These are phyloP conservation scores for Aegotheles bennettii DNA, from an alignment of 2,113 vertebrate genomes.

Conservation along the genomic window DNA sequence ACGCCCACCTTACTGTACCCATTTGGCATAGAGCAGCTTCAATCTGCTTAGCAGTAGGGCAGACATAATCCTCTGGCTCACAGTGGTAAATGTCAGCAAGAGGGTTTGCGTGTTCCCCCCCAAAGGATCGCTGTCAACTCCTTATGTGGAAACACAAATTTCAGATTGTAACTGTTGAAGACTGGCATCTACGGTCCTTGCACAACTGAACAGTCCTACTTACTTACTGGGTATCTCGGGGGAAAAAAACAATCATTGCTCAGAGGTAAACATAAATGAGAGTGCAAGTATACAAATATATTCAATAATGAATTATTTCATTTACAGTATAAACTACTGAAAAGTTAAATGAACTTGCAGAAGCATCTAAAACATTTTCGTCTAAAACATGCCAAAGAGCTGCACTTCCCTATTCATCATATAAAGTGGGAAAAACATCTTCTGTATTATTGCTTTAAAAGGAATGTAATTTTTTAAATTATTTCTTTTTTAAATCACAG, in stretches of 20 bases:
- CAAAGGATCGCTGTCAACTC: not conserved
- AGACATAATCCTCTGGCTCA: not conserved
- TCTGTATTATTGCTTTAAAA: not conserved
- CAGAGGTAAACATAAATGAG: not conserved
- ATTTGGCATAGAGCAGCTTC: not conserved
- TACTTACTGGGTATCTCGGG: not conserved
- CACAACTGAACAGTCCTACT: not conserved
- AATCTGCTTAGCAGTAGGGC: not conserved
- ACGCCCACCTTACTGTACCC: fast-evolving
- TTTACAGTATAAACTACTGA: not conserved
- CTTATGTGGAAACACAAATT: not conserved
- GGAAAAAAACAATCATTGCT: not conserved
- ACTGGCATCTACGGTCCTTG: not conserved
- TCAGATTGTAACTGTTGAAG: not conserved
- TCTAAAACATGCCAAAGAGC: not conserved
- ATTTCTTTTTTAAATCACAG: not conserved
- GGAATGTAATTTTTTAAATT: not conserved
- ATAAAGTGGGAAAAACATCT: not conserved
- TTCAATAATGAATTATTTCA: not conserved
- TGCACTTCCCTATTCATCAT: not conserved
- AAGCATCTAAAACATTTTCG: not conserved
- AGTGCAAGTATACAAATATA: not conserved
- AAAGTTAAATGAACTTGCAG: not conserved
- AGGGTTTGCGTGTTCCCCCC: not conserved
- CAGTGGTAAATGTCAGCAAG: not conserved